These are phyloP conservation scores for Littorina saxatilis DNA, from an alignment of 1,140 invertebrate species.

Conservation along the genomic window DNA sequence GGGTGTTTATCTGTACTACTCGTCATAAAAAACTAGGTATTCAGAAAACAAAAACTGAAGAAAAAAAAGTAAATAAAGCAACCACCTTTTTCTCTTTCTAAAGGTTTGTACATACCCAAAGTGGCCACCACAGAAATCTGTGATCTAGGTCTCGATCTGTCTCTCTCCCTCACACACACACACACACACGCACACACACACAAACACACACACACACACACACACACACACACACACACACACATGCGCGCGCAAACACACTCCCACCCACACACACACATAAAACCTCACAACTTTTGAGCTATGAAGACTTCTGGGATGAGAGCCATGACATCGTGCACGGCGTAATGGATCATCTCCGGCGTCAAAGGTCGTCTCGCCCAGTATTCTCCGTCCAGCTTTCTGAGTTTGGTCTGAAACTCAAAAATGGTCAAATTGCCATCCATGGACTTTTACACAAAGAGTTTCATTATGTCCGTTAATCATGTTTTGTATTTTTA, in stretches of 20 bases:
- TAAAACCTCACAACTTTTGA: conserved; percentile 80
- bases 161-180: too few relatives aligned
- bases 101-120: too few relatives aligned
- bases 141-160: not conserved
- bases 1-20: not conserved
- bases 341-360: conserved; percentile 95
- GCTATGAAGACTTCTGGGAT: conserved; percentile 90
- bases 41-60: not conserved
- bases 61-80: not conserved
- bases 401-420: conserved; percentile 80
- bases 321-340: conserved; percentile 90
- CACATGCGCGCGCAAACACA: not conserved
- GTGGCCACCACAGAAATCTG: too few relatives aligned
- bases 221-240: not conserved
- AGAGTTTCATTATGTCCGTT: too few relatives aligned
- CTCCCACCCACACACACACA: not conserved
- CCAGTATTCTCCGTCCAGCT: conserved; percentile 94
- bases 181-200: too few relatives aligned
- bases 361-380: conserved; percentile 89
- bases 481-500: too few relatives aligned
- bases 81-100: not conserved
- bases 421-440: too few relatives aligned
- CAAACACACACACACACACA: too few relatives aligned
- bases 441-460: too few relatives aligned
- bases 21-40: not conserved